Base-by-base conservation (phyloP, 2,113 vertebrate species). In the Calidris pugnax region DNA sequence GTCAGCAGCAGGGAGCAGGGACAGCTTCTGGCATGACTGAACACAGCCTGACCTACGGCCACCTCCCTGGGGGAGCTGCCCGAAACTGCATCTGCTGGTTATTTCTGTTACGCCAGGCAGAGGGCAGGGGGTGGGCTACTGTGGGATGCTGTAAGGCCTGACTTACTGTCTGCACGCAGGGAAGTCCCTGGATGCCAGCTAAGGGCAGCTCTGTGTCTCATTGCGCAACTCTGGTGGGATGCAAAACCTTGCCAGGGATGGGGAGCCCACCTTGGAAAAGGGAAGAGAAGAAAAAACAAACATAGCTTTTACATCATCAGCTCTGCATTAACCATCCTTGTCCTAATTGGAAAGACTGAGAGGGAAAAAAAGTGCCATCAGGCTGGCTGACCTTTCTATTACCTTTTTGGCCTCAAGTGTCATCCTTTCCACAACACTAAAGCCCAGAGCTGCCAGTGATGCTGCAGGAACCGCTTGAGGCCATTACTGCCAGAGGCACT, bases 1-100 rank as follows among this genome's bases (percentile, higher is more conserved):
- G 27, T 12, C n/a, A 37, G 10, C 7, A 64, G 10, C 0, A 0
- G 41, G 27, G 23, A 47, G 10, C 4, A 4, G 24, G 12, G 22
- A 14, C 37, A 28, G 53, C 18, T 69, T 73, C 43, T 74, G 35
- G 7, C 35, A 17, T 2, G 7, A 48, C 13, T 48, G 45, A 86
- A 26, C 11, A n/a, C 39, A 80, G 16, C 19, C 11, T 0, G 2
- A 27, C 14, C 37, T 33, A 26, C 14, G 30, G 35, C 7, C 12
- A 12, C n/a, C 50, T 16, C 28, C 24, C 33, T 21, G 17, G 41
- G 24, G 30, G 3, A 50, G 14, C 22, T 64, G 17, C 37, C 27
- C 5, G 0, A 74, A 47, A 23, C 13, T 20, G 32, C 32, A 32
- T 60, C 32, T 73, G 7, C 27, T 74, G 45, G 12, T 8, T 55